phyloP scores from a whole-genome alignment of 2,113 vertebrate species.

The Hypomesus transpacificus region DNA sequence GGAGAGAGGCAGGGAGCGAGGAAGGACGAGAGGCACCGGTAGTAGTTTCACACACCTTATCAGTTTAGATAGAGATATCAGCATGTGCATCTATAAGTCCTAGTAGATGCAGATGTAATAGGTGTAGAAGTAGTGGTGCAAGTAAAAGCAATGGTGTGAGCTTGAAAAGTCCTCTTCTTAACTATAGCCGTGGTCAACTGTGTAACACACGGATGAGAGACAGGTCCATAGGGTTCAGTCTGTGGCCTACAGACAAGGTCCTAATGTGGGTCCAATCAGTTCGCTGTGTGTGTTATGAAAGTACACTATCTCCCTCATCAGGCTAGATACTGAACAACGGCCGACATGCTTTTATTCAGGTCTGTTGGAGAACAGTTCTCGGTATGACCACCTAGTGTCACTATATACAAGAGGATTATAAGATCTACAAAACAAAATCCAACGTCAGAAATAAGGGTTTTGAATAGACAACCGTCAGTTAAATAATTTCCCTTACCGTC shows the following conservation, averaged over 20 bases:
- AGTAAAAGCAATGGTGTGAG: not conserved
- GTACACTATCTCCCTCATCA: conserved; percentile 56
- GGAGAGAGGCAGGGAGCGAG: too few species aligned
- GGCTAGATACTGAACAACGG: conserved; percentile 20
- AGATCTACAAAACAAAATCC: not conserved
- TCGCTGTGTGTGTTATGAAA: not conserved
- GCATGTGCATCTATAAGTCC: conserved; percentile 4
- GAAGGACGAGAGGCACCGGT: too few species aligned
- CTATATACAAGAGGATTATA: conserved; percentile 30
- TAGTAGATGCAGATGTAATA: not conserved
- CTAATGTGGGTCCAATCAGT: not conserved
- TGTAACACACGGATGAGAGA: not conserved
- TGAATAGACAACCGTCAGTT: too few species aligned
- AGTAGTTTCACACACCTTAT: too few species aligned
- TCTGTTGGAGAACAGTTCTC: conserved; percentile 26
- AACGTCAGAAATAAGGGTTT: too few species aligned
- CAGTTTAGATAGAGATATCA: not conserved
- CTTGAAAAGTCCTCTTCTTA: not conserved
- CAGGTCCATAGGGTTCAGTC: too few species aligned
- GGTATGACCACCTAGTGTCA: conserved; percentile 63
- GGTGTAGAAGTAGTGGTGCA: not conserved
- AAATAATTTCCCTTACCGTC: too few species aligned
- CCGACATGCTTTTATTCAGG: not conserved
- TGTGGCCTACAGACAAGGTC: too few species aligned
- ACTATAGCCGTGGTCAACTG: not conserved